phyloP scores from a whole-genome alignment of 2,888 invertebrate species.

The Mactromeris polynyma region DNA sequence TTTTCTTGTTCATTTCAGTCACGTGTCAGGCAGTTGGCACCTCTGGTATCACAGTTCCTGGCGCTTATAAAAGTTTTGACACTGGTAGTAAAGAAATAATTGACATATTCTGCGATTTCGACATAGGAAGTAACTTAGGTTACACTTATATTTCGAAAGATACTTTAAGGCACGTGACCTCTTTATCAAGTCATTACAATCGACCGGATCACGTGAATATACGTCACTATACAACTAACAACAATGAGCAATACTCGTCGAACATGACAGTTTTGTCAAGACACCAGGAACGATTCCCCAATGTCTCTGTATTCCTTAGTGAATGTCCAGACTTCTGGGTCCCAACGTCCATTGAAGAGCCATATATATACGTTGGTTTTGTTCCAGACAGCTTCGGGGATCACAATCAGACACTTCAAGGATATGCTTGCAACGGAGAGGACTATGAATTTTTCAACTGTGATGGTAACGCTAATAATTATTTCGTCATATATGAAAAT shows the following conservation, averaged over 20 bases:
- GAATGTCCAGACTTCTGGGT: not conserved
- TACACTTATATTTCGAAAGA: constrained; percentile 12
- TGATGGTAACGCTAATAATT: not conserved
- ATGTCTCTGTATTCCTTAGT: not conserved
- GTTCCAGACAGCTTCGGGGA: not conserved
- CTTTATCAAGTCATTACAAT: constrained; percentile 2
- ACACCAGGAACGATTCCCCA: not conserved
- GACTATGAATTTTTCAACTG: not conserved
- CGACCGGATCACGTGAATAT: constrained; percentile 13
- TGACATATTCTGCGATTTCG: not conserved
- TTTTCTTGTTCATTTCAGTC: constrained; percentile 1
- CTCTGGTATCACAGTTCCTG: not conserved
- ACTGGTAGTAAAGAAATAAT: not conserved
- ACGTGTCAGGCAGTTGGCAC: not conserved
- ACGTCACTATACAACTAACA: not conserved
- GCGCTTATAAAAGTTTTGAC: constrained; percentile 9
- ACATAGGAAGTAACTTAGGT: not conserved
- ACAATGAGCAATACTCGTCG: not conserved
- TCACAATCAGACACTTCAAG: not conserved
- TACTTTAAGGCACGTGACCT: not conserved
- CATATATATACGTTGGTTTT: not conserved
- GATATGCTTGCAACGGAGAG: not conserved
- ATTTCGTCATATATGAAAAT: not conserved
- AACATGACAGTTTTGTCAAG: not conserved
- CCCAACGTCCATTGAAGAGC: not conserved